A percentile compares a stretch with the other conserved stretches of the same genome.
These are phyloP conservation scores for Dysidea cf. avara DNA, from an alignment of 37 sponge, comb jelly and placozoan species.

Conservation along the genomic window DNA sequence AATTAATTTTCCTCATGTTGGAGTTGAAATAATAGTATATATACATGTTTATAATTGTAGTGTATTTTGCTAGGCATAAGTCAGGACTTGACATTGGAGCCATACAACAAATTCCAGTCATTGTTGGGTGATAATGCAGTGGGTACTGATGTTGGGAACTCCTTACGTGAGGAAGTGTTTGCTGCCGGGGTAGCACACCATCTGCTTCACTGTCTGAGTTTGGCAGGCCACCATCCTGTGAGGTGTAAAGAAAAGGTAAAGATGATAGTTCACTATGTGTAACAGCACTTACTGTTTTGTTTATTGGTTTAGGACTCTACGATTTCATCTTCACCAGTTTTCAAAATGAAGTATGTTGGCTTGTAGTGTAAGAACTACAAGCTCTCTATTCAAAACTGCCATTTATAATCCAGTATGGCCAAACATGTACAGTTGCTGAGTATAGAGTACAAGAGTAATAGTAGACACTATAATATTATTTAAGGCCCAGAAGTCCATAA, in stretches of 20 bases:
- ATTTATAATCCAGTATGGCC: too few relatives aligned
- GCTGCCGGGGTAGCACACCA: constrained; percentile 65
- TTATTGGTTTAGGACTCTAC: constrained; percentile 1
- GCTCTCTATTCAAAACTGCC: too few relatives aligned
- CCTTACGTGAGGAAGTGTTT: constrained; percentile 17
- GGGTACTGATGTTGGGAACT: constrained; percentile 2
- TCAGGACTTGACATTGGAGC: constrained; percentile 8
- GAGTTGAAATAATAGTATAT: too few relatives aligned
- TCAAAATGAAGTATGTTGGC: constrained; percentile 15
- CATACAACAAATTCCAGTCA: constrained; percentile 47
- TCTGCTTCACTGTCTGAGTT: constrained; percentile 54
- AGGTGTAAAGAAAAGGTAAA: constrained; percentile 23
- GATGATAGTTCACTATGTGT: background rate
- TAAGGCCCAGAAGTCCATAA: too few relatives aligned
- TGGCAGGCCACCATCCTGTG: constrained; percentile 46
- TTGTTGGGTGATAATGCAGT: constrained; percentile 14
- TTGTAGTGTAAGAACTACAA: background rate
- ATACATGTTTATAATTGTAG: too few relatives aligned
- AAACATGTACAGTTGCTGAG: too few relatives aligned
- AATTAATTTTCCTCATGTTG: too few relatives aligned
- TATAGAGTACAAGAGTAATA: too few relatives aligned
- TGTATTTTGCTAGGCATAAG: too few relatives aligned
- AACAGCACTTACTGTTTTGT: background rate
- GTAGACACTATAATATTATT: too few relatives aligned
- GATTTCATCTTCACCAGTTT: background rate